Evolutionary conservation across 2,888 invertebrate species (phyloP), one percentile per base, ranked within the genome.

Genomic region (Phortica magna): DNA sequence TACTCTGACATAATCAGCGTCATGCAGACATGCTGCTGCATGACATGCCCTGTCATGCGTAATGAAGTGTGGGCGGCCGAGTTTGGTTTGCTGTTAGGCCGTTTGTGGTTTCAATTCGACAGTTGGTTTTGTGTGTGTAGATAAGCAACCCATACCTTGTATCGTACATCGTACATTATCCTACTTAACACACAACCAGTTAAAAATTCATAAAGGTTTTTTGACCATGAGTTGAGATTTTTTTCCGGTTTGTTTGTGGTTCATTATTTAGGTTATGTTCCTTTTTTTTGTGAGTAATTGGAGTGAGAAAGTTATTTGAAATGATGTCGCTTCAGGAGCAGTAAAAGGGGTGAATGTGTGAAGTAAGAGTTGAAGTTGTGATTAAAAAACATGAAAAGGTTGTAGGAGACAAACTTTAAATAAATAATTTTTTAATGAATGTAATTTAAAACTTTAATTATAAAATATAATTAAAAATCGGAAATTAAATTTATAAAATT

Each of bases 1-100:
- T 31, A 31, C 31, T 31, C 65, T 65, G 65, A 65, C 65, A 65
- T 65, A 65, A 65, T 65, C 65, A 65, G 65, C 65, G 41, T 39
- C 41, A 65, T 65, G 65, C 65, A 65, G 65, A 31, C 65, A 65
- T 12, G 59, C 48, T 48, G 48, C 31, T 31, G 31, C 31, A 31
- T 31, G 31, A 55, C 59, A 19, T 61, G 59, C 17, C 19, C 19
- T 61, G 59, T 7, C 53, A 31, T 31, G 31, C 31, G 31, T 31
- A 31, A 31, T 31, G 31, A 17, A 17, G 59, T 59, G 19, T 61
- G 17, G 10, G 59, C 19, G 19, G 10, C n/a, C 17, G 19, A 57
- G 17, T 17, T 12, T 22, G 19, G 9, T 22, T 10, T 9, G 59
- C 6, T 10, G 19, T 19, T 22, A 22, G 4, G 17, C 19, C 19